Conservation (phyloP, 1,140 invertebrate genomes). For the Drosophila chauvacae region DNA sequence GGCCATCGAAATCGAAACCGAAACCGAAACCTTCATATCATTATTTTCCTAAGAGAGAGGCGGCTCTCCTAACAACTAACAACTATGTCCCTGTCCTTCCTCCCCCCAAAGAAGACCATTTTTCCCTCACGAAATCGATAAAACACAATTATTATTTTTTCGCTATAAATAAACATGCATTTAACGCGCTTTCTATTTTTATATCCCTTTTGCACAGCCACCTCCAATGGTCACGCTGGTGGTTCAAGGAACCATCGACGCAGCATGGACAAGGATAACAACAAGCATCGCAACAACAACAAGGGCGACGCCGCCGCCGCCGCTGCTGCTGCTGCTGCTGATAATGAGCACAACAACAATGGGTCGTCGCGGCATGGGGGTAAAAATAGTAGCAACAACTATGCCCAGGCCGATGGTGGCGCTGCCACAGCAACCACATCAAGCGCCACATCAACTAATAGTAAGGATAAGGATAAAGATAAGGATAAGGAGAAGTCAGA, state of each 20-base stretch:
- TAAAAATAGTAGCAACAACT: conserved; percentile 59
- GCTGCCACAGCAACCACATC: conserved; percentile 38
- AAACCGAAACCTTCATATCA: conserved; percentile 31
- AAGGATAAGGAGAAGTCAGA: conserved; percentile 78
- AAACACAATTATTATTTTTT: conserved; percentile 14
- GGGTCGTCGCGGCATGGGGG: conserved; percentile 54
- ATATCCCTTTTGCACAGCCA: conserved; percentile 53
- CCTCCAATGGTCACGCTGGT: conserved; percentile 79
- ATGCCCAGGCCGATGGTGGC: conserved; percentile 61
- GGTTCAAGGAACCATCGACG: conserved; percentile 76
- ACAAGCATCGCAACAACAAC: conserved; percentile 76
- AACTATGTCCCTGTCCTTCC: not conserved
- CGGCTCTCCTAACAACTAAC: conserved; percentile 25
- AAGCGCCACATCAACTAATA: conserved; percentile 51
- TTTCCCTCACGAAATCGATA: conserved; percentile 41
- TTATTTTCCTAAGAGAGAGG: conserved; percentile 15
- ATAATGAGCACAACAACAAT: conserved; percentile 72
- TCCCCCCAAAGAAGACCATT: not conserved
- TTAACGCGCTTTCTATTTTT: conserved; percentile 13
- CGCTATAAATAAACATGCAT: conserved; percentile 24
- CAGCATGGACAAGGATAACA: conserved; percentile 83
- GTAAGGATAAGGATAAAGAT: conserved; percentile 51
- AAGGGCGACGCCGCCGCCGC: conserved; percentile 50
- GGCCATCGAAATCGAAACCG: conserved; percentile 15
- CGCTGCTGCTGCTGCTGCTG: not conserved